Evolutionary conservation across 2,888 invertebrate genomes (phyloP).

Genomic region (Aromia moschata): DNA sequence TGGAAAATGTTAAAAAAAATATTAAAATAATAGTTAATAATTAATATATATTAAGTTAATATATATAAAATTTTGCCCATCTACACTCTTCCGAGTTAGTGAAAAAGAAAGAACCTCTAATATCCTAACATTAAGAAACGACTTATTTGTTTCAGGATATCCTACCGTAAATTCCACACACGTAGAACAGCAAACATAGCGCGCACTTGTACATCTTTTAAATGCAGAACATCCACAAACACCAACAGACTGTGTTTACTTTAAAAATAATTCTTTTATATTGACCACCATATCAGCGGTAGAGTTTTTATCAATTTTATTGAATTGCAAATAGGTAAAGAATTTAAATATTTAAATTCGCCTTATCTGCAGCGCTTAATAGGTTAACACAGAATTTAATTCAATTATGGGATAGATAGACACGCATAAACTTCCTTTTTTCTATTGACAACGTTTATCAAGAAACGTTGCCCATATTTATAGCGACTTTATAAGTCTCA

Average conservation of each 20-base stretch:
- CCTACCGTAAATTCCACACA: not conserved
- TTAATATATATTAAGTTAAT: too few species aligned
- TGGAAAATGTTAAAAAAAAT: too few species aligned
- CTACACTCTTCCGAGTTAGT: too few species aligned
- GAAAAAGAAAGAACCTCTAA: too few species aligned
- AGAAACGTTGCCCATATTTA: not conserved
- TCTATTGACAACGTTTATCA: not conserved
- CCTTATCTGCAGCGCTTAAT: not conserved
- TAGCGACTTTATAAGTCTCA: not conserved
- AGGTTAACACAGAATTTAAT: conserved; percentile 8
- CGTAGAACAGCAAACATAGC: not conserved
- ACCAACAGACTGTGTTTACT: not conserved
- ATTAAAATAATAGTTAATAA: too few species aligned
- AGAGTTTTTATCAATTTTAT: not conserved
- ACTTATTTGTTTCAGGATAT: too few species aligned
- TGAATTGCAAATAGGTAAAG: conserved; percentile 11
- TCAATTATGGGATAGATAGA: not conserved
- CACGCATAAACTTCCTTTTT: not conserved
- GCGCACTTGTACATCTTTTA: conserved; percentile 5
- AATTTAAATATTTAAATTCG: not conserved
- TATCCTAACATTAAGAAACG: too few species aligned
- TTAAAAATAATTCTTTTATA: conserved; percentile 1
- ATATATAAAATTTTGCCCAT: too few species aligned
- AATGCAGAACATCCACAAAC: too few species aligned
- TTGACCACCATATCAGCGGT: not conserved